These are phyloP conservation scores for Chelon labrosus DNA, from an alignment of 2,797 vertebrate species.

Conservation along the genomic window DNA sequence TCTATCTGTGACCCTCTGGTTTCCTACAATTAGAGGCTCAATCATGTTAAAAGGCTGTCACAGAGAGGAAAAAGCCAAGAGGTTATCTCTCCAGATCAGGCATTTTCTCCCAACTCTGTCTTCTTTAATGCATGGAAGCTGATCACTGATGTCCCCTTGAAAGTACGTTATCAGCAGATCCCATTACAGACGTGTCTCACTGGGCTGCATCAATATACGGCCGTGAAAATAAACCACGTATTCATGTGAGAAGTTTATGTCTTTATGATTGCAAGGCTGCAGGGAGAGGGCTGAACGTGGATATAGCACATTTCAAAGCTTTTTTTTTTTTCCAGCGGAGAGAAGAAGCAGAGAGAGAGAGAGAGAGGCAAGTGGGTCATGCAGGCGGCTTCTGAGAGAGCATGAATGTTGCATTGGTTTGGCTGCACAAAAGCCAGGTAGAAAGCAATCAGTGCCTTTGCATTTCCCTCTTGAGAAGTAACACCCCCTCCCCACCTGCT, in stretches of 20 bases:
- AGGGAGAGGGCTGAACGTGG: not conserved
- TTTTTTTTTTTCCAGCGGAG: constrained; percentile 26
- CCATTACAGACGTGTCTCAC: constrained; percentile 59
- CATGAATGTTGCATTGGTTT: constrained; percentile 18
- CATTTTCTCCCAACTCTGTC: constrained; percentile 53
- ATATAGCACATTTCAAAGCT: constrained; percentile 23
- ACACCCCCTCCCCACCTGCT: too few species aligned
- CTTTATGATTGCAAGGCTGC: constrained; percentile 8
- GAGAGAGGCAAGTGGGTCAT: constrained; percentile 12
- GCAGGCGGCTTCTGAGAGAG: not conserved
- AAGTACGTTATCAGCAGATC: constrained; percentile 71
- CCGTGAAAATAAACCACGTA: not conserved
- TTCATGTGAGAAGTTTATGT: constrained; percentile 35
- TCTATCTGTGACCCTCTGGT: constrained; percentile 35
- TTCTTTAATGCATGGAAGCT: constrained; percentile 62
- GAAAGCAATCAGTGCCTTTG: constrained; percentile 67
- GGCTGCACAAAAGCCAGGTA: constrained; percentile 18
- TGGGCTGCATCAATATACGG: not conserved
- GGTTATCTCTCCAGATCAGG: constrained; percentile 76
- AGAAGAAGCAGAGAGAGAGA: too few species aligned
- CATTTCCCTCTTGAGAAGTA: constrained; percentile 14
- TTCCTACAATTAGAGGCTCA: constrained; percentile 65
- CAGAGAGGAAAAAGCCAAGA: constrained; percentile 43
- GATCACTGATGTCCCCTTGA: constrained; percentile 72
- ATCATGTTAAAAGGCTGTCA: constrained; percentile 64